Evolutionary conservation across 2,113 vertebrate species (phyloP), one percentile per base, ranked within the genome.

Genomic region (Perccottus glenii): DNA sequence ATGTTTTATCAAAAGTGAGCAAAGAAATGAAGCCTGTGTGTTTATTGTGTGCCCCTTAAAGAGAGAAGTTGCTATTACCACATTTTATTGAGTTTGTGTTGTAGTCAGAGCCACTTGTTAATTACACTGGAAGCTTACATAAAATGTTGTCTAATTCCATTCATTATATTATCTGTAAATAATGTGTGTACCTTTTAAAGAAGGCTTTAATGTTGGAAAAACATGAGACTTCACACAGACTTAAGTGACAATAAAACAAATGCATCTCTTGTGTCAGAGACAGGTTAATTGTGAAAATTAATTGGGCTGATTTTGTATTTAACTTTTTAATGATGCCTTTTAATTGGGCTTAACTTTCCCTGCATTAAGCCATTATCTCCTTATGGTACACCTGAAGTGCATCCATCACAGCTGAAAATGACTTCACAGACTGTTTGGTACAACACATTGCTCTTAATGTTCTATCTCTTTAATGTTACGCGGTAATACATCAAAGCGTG

Each of bases 401-500:
- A 32, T 43, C 5, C 6, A 58, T 40, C 59, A 3, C 2, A 36
- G 9, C 32, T 45, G 46, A 12, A 50, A 70, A 74, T 76, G 51
- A 50, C 49, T 51, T 49, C 51, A 47, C 35, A 32, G 36, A 42
- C 64, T 64, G 48, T 66, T 67, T 61, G 15, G 5, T 50, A 11
- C 58, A 56, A 49, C 46, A 46, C 64, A 51, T 64, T 52, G 65
- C 45, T 64, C 51, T 67, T 72, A 77, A 70, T 78, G 64, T 60
- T 48, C 76, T 65, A 81, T 78, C 62, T 53, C 11, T 27, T 47
- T 48, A 73, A 16, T 52, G 64, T 27, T 72, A 67, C 38, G 58
- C 57, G 61, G 64, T 65, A 60, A 73, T 64, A 65, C 50, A 77
- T 78, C 73, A 63, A 58, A 56, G 57, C 35, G 63, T 65, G 32